Evolutionary conservation across 2,888 invertebrate genomes (phyloP), one percentile per base, ranked within the genome.

Genomic region (Exocentrus adspersus): DNA sequence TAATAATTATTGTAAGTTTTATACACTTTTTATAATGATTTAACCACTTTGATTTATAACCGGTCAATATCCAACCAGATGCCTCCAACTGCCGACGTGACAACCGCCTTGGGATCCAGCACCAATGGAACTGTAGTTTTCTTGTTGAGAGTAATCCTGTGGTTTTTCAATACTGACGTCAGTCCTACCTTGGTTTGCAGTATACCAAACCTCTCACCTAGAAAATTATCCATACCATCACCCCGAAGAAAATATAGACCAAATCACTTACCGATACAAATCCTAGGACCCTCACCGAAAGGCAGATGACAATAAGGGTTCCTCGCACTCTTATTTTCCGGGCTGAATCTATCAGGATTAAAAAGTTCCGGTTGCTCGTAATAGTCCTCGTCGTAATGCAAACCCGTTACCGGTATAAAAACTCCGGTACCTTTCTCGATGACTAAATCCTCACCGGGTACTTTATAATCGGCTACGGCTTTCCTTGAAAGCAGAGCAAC

Each of bases 141-240:
- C 9, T 30, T 12, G 32, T 56, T 59, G 10, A 59, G 41, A 6
- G 59, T 62, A 10, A 67, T 46, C 10, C 51, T 58, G 57, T 30
- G 64, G 2, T 46, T 19, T 14, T 56, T 64, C 9, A 67, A 21
- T 20, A 67, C 12, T n/a, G 16, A 17, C 4, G 57, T 59, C 14
- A 67, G 32, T 12, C 59, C 67, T 21, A 64, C 57, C 53, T 67
- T 65, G 2, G 54, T 28, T 17, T 64, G 64, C 60, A 67, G 59
- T 2, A 67, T n/a, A 16, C 59, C 67, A 62, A 64, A 67, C 54
- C 67, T 45, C 14, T 61, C 41, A 21, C 67, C 67, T 66, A 14
- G 32, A 60, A 65, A 28, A 32, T 30, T 56, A 37, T 14, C 28
- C 6, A n/a, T n/a, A 30, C 6, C 7, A 54, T 12, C 2, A 60